Conservation (phyloP, 2,113 vertebrate species). For the Salvelinus namaycush region DNA sequence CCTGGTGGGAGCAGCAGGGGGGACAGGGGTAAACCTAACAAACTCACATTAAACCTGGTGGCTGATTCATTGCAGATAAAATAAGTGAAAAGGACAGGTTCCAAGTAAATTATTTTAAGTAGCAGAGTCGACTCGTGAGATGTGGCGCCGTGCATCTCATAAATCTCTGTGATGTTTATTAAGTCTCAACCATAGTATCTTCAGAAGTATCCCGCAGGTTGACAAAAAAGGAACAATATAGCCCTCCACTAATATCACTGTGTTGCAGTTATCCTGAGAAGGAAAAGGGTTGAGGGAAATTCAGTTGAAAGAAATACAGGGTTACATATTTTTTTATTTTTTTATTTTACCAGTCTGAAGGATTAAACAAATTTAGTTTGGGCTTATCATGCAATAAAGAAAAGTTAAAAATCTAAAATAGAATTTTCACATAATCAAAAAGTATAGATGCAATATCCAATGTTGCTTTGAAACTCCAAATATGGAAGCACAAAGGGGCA, state of each 20-base stretch:
- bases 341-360: background rate
- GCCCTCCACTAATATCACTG: background rate
- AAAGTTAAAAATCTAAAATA: background rate
- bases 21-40: constrained; percentile 51
- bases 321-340: background rate
- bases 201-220: constrained; percentile 31
- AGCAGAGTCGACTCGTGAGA: constrained; percentile 47
- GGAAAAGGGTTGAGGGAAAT: background rate
- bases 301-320: background rate
- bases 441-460: background rate
- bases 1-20: constrained; percentile 48
- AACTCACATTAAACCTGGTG: constrained; percentile 59
- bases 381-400: constrained; percentile 22
- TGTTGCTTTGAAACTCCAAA: constrained; percentile 13
- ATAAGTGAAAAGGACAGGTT: constrained; percentile 52
- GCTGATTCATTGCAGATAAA: constrained; percentile 75
- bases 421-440: background rate
- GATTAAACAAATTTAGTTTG: constrained; percentile 18
- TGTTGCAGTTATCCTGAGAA: background rate
- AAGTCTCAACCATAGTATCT: constrained; percentile 46
- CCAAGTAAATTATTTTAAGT: constrained; percentile 40
- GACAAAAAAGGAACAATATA: constrained; percentile 24
- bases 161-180: constrained; percentile 63
- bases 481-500: constrained; percentile 35
- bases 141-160: constrained; percentile 64